Evolutionary conservation across 2,888 invertebrate genomes (phyloP).

Genomic region (Choristoneura rosaceana): DNA sequence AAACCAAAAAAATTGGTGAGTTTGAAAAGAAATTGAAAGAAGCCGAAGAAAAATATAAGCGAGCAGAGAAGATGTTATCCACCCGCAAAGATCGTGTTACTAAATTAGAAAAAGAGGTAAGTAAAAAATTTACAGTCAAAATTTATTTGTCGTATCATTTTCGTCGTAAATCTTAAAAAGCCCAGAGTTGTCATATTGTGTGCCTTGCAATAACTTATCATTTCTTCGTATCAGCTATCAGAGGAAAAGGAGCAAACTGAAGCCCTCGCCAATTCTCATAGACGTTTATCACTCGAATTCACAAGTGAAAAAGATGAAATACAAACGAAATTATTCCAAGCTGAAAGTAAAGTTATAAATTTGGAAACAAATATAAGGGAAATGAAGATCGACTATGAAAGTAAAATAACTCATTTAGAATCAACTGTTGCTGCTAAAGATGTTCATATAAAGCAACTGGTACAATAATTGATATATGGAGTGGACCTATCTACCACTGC

Average conservation of each 20-base stretch:
- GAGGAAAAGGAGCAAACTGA: conserved; percentile 80
- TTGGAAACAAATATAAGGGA: conserved; percentile 81
- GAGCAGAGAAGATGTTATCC: conserved; percentile 83
- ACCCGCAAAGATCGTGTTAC: conserved; percentile 85
- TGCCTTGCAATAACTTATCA: conserved; percentile 4
- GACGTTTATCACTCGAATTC: conserved; percentile 75
- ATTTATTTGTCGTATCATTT: not conserved
- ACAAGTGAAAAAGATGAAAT: conserved; percentile 80
- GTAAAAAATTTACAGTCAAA: conserved; percentile 45
- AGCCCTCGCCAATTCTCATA: conserved; percentile 68
- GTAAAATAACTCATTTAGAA: conserved; percentile 86
- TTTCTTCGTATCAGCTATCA: conserved; percentile 70
- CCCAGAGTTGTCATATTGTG: not conserved
- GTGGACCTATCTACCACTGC: conserved; percentile 48
- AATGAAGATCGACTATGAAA: conserved; percentile 84
- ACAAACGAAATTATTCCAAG: conserved; percentile 73
- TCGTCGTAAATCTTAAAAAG: not conserved
- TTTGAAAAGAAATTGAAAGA: conserved; percentile 89
- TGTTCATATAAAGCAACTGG: conserved; percentile 87
- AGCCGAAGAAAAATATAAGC: conserved; percentile 87
- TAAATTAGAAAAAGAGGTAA: conserved; percentile 87
- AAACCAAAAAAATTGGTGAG: conserved; percentile 86
- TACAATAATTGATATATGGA: conserved; percentile 59
- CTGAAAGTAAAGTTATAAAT: conserved; percentile 78
- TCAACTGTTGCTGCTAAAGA: conserved; percentile 86